Conservation (phyloP, 2,113 vertebrate genomes). For the Melanocharis versteri region DNA sequence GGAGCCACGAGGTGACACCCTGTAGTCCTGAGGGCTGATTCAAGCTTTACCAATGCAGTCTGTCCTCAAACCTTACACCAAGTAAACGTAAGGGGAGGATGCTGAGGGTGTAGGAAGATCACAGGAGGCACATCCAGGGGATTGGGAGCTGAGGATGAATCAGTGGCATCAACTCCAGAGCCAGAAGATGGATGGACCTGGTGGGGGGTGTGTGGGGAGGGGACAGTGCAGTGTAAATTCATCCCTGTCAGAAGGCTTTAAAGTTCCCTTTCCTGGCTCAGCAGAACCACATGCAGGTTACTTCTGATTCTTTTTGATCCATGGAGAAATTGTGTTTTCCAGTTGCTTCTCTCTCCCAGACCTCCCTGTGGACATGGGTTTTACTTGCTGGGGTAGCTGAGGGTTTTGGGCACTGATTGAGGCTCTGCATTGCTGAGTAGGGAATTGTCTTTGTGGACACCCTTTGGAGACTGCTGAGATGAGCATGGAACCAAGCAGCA, state of each 20-base stretch:
- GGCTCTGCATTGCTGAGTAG: neutral
- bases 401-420: neutral
- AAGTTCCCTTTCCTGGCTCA: neutral
- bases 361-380: neutral
- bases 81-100: neutral
- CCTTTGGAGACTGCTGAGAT: neutral
- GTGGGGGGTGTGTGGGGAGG: neutral
- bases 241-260: neutral
- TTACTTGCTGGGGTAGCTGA: neutral
- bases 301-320: neutral
- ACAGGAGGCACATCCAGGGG: neutral
- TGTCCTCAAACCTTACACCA: neutral
- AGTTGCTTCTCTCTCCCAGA: neutral
- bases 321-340: neutral
- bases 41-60: rapidly evolving
- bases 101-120: neutral
- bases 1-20: neutral
- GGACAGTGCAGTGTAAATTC: neutral
- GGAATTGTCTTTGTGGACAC: neutral
- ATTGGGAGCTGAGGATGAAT: neutral
- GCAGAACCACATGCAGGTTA: neutral
- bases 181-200: too few relatives aligned
- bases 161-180: neutral
- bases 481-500: neutral
- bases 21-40: neutral